Evolutionary conservation across 2,797 vertebrate genomes (phyloP).

Genomic region (Scyliorhinus canicula): DNA sequence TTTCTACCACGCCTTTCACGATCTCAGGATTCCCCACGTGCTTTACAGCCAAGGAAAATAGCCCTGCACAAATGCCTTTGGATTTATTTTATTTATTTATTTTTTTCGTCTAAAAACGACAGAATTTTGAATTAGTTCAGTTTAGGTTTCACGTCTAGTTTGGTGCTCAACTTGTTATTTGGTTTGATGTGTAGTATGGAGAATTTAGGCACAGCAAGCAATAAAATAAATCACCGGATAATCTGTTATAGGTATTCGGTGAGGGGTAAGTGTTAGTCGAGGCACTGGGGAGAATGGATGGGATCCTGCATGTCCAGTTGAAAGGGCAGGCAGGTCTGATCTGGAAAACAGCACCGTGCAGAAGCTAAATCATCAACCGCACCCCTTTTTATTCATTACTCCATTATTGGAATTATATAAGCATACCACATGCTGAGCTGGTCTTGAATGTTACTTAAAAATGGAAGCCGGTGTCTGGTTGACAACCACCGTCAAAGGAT

Average conservation of each 20-base stretch:
- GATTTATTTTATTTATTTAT: too few relatives aligned
- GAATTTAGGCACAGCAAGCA: neutral
- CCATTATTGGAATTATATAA: neutral
- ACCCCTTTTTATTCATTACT: neutral
- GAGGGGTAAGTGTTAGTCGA: neutral
- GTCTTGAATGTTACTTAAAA: neutral
- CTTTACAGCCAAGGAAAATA: neutral
- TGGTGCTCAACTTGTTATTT: too few relatives aligned
- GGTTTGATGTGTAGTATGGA: neutral
- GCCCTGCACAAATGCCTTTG: too few relatives aligned
- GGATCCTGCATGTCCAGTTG: neutral
- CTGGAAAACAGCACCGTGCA: neutral
- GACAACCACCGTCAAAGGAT: neutral
- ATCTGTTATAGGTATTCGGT: neutral
- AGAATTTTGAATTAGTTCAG: too few relatives aligned
- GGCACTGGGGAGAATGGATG: neutral
- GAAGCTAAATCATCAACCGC: neutral
- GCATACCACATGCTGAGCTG: neutral
- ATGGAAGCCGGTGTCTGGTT: neutral
- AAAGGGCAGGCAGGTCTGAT: neutral
- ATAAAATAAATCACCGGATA: neutral
- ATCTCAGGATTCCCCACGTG: neutral
- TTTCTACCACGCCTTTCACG: neutral
- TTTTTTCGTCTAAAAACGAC: too few relatives aligned
- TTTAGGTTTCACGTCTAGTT: too few relatives aligned